Evolutionary conservation across 1,140 invertebrate species (phyloP), one percentile per base, ranked within the genome.

Genomic region (Leptinotarsa texana): DNA sequence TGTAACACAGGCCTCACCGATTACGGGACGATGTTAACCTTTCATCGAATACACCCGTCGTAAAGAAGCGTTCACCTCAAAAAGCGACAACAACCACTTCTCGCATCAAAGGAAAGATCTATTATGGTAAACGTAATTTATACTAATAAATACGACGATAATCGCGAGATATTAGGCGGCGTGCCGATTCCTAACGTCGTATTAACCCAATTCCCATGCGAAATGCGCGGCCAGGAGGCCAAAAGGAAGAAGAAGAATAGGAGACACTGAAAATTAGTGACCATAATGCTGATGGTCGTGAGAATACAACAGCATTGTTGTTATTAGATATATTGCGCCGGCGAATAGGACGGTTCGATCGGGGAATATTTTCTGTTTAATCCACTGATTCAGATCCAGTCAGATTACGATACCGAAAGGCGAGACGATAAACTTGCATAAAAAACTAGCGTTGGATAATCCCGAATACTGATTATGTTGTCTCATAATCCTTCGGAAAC

Each of bases 301-400:
- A 69, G 68, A 69, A 69, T 49, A 69, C 33, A 24, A 47, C 68
- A 13, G 68, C 68, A 69, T 69, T 75, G 74, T 75, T 69, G 63
- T 70, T 65, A 65, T 65, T 65, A 65, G 63, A 65, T 65, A 65
- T 65, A 65, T 65, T 65, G 22, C 63, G 63, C 21, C 51, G 15
- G n/a, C 4, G 51, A 57, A 57, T 57, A 18, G 8, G 33, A 42
- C 33, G 33, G 33, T 42, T 42, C 51, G n/a, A n/a, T 5, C 17
- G 15, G 51, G 17, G 15, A 18, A 57, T 57, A 57, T 57, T 57
- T 57, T 18, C 51, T 18, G 51, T 57, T 0, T 57, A 57, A 57
- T 5, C 51, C 51, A 18, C 51, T 15, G 51, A 15, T 42, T 57
- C 17, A 57, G 51, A n/a, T 42, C 51, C 51, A 17, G n/a, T 15